Base-by-base conservation (phyloP, 2,888 invertebrate species). In the Tachina lurida region DNA sequence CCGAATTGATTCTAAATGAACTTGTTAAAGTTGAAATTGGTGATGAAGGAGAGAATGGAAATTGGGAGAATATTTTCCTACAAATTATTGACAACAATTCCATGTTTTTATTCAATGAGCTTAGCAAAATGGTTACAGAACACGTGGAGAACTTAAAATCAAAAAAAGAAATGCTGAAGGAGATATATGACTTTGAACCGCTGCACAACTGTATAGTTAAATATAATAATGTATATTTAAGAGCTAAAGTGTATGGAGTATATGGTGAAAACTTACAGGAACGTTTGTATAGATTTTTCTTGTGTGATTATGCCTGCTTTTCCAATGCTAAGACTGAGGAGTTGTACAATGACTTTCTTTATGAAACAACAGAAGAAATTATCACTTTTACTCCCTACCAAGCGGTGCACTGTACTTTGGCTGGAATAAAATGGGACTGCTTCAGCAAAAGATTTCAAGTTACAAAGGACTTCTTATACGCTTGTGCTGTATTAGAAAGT, bases 181-280 rank as follows among this genome's bases (percentile, higher is more conserved):
- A 76, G 31, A 58, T 65, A 45, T 81, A 71, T 62, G 68, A 84
- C 7, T 86, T 87, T 76, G 70, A 87, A n/a, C 89, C 89, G 0
- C 84, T 88, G 77, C 87, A 88, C 19, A 89, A 89, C 76, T 90
- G 89, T 47, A 82, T 90, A 45, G 88, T 89, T 0, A 88, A 87
- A 63, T 83, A 81, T 22, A 78, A 88, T 19, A 80, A 88, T 9
- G 39, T 49, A 4, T 89, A 88, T 74, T 87, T 88, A 65, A 89
- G 90, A 8, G 89, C 89, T 1, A 89, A 89, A 78, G 78, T 90
- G n/a, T 87, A 88, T 63, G 87, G 87, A 3, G 49, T 89, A 2
- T 83, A 87, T 39, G 68, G 65, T 4, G 74, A 58, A 10, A 73
- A 74, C 10, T 22, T 43, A 13, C 45, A 82, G 2, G 73, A 87